These are phyloP conservation scores for Calyptommatus sinebrachiatus DNA, from an alignment of 2,113 vertebrate genomes.

Conservation along the genomic window DNA sequence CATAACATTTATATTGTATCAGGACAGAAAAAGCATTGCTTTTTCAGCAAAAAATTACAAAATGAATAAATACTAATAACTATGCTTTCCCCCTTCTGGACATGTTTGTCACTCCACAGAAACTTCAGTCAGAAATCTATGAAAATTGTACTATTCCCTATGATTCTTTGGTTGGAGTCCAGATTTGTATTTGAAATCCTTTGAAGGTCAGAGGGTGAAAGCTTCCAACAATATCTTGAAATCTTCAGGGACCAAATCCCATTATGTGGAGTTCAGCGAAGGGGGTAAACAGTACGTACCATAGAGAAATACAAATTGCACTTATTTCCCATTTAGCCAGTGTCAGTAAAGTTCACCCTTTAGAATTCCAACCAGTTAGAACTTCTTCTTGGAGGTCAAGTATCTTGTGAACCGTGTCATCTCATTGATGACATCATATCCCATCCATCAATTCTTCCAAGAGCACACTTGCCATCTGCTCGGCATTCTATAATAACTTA, in stretches of 20 bases:
- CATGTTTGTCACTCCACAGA: conserved; percentile 50
- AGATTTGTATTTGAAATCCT: conserved; percentile 74
- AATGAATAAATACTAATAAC: conserved; percentile 65
- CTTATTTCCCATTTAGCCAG: conserved; percentile 86
- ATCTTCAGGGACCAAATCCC: conserved; percentile 82
- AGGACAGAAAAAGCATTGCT: too few species aligned
- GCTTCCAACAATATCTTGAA: conserved; percentile 75
- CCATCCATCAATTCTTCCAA: conserved; percentile 88
- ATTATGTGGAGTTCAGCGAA: conserved; percentile 78
- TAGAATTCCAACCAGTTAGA: conserved; percentile 85
- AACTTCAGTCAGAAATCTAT: conserved; percentile 48
- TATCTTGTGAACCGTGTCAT: conserved; percentile 87
- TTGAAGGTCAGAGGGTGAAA: conserved; percentile 75
- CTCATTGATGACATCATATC: conserved; percentile 95
- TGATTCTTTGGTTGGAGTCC: conserved; percentile 67
- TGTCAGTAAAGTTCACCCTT: conserved; percentile 88
- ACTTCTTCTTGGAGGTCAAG: conserved; percentile 81
- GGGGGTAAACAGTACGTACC: conserved; percentile 84
- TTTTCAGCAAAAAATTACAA: conserved; percentile 53
- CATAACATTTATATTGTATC: conserved; percentile 52
- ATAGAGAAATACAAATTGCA: conserved; percentile 90
- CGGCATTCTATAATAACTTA: conserved; percentile 81
- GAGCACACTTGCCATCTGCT: conserved; percentile 90
- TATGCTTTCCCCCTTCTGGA: conserved; percentile 55
- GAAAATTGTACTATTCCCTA: conserved; percentile 61